Percentiles rank a stretch among this genome's conserved stretches.
Evolutionary conservation across 1,140 invertebrate species (phyloP).

Genomic region (Formica selysi): DNA sequence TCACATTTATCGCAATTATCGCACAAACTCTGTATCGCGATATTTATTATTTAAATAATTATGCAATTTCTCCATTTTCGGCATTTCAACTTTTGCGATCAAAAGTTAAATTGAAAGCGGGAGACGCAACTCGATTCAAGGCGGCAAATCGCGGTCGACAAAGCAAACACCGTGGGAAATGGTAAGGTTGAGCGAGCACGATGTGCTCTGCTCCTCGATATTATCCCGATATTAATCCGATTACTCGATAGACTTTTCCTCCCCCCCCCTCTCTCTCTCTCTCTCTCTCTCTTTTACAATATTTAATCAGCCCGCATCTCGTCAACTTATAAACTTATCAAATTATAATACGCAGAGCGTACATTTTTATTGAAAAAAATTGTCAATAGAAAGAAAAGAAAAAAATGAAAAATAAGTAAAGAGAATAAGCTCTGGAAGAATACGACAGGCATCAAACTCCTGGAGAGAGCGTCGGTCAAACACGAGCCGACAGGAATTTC

Average conservation of each 20-base stretch:
- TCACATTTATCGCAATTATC: no score
- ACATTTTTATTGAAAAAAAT: no score
- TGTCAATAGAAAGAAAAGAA: no score
- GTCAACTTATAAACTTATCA: no score
- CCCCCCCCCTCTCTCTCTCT: no score
- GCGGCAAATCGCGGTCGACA: conserved; percentile 76
- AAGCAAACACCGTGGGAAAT: conserved; percentile 84
- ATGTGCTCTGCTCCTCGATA: conserved; percentile 25
- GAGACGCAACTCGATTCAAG: conserved; percentile 52
- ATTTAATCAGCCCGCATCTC: background rate
- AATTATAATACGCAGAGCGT: background rate
- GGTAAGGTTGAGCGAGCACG: conserved; percentile 78
- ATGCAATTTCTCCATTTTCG: background rate
- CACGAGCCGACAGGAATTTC: conserved; percentile 52
- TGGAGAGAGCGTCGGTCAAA: background rate
- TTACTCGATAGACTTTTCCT: conserved; percentile 13
- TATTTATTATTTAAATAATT: background rate
- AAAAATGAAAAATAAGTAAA: no score
- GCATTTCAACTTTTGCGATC: background rate
- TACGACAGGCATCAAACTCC: background rate
- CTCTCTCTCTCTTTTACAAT: background rate
- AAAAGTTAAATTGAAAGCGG: conserved; percentile 1
- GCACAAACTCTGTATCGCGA: background rate
- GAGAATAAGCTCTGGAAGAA: background rate
- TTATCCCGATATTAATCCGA: conserved; percentile 45